These are phyloP conservation scores for Cataglyphis rosenhaueri DNA, from an alignment of 2,888 invertebrate species.

Conservation along the genomic window DNA sequence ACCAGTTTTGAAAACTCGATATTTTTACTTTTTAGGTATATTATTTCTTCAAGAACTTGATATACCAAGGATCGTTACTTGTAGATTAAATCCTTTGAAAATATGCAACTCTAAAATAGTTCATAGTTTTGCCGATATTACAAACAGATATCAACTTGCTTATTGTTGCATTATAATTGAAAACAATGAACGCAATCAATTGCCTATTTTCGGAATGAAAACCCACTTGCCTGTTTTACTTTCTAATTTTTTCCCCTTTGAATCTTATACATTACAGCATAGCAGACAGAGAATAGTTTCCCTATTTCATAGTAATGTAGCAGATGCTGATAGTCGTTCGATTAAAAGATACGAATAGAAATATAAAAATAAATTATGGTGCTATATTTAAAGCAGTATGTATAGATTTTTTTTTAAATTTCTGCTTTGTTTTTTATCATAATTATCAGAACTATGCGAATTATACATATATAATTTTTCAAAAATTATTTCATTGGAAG, in stretches of 20 bases:
- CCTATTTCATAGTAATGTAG: constrained; percentile 86
- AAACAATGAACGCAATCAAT: constrained; percentile 90
- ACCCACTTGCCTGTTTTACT: constrained; percentile 56
- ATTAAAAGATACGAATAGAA: neutral
- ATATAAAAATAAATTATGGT: constrained; percentile 10
- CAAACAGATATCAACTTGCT: constrained; percentile 94
- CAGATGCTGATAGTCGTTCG: constrained; percentile 6
- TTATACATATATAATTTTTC: neutral
- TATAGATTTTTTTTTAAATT: neutral
- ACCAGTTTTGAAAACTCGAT: constrained; percentile 14
- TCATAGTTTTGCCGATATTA: constrained; percentile 93
- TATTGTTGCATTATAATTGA: constrained; percentile 97
- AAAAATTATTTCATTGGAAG: neutral
- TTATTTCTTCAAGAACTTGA: constrained; percentile 93
- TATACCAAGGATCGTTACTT: constrained; percentile 94
- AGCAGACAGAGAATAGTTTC: constrained; percentile 85
- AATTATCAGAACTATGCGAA: neutral
- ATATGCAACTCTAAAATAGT: constrained; percentile 92
- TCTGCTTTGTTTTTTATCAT: neutral
- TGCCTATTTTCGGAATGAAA: constrained; percentile 87
- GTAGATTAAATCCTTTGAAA: constrained; percentile 94
- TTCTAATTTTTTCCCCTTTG: constrained; percentile 95
- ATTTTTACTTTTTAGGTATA: constrained; percentile 88
- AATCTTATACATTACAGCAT: constrained; percentile 92
- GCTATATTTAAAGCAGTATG: neutral